Conservation (phyloP, 2,113 vertebrate species). For the Xiphorhynchus elegans region DNA sequence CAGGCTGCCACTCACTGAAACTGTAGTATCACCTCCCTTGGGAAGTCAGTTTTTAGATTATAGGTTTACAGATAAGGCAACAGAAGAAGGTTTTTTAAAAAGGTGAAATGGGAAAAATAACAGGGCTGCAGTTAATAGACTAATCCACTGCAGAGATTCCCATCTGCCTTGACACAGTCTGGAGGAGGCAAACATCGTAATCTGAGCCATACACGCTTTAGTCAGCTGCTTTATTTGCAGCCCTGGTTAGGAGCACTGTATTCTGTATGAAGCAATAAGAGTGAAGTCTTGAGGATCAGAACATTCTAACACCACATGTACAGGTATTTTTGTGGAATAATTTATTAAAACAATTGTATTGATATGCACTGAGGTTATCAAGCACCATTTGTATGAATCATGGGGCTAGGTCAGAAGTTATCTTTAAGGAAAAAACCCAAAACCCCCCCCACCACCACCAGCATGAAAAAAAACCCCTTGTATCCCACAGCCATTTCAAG, state of each 20-base stretch:
- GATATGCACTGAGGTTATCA: neutral
- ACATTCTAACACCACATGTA: neutral
- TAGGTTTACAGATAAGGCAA: neutral
- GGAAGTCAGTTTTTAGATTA: neutral
- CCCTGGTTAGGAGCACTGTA: neutral
- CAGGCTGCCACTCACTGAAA: neutral
- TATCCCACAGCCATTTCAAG: neutral
- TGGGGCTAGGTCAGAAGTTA: neutral
- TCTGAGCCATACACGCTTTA: neutral
- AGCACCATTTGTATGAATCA: fast-evolving
- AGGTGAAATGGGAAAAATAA: neutral
- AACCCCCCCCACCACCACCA: neutral
- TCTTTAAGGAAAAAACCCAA: neutral
- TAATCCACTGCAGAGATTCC: neutral
- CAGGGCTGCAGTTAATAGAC: neutral
- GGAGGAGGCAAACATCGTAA: neutral
- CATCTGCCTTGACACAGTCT: neutral
- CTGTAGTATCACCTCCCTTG: neutral
- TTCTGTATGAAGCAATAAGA: neutral
- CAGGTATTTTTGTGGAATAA: neutral
- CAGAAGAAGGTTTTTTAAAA: neutral
- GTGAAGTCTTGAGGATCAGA: neutral
- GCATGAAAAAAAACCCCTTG: neutral
- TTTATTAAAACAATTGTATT: neutral
- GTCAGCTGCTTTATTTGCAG: neutral